Percentiles rank a stretch among this genome's conserved stretches.
Conservation (phyloP, 23 tunicate species). For the Styela plicata region DNA sequence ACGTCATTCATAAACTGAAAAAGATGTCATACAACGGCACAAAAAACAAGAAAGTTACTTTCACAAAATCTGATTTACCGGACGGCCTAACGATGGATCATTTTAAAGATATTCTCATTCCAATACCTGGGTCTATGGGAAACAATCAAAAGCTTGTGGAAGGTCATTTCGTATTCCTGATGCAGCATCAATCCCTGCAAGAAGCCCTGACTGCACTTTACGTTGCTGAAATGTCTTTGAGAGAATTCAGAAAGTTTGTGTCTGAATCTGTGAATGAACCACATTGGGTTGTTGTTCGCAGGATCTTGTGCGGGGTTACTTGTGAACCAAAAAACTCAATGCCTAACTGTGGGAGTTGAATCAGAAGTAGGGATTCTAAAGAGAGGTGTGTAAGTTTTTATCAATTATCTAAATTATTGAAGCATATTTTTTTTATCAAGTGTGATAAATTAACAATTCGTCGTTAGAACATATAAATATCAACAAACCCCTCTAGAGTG, state of each 20-base stretch:
- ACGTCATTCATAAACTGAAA: not conserved
- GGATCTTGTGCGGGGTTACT: not conserved
- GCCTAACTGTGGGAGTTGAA: not conserved
- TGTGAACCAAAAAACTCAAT: not conserved
- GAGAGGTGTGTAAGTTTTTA: not conserved
- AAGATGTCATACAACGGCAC: not conserved
- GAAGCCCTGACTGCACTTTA: not conserved
- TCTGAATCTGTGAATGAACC: not conserved
- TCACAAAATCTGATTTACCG: not conserved
- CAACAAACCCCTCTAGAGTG: too few species aligned
- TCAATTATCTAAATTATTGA: not conserved
- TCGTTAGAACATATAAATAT: too few species aligned
- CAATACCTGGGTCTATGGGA: not conserved
- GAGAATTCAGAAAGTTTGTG: not conserved
- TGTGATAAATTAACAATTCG: too few species aligned
- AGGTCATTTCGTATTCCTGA: not conserved
- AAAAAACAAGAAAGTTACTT: not conserved
- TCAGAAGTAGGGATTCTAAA: not conserved
- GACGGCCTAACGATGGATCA: not conserved
- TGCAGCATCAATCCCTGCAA: not conserved
- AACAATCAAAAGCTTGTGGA: not conserved
- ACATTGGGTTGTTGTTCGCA: not conserved
- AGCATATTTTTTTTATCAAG: not conserved
- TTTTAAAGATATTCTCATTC: not conserved
- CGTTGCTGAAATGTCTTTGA: constrained; percentile 7